Conservation (phyloP, 2,888 invertebrate genomes). For the Idaea dimidiata region DNA sequence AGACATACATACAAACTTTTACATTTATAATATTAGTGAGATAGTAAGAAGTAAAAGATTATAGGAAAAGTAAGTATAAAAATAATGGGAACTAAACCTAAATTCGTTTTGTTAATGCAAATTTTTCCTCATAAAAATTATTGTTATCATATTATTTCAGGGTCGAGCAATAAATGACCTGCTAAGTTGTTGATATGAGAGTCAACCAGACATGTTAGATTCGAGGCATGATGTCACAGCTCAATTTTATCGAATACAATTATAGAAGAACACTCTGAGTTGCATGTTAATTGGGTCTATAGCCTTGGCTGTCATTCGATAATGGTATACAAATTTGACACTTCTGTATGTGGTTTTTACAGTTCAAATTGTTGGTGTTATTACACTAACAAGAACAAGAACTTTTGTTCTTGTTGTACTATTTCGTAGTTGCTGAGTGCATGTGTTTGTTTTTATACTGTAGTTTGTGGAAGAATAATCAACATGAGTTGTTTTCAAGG, state of each 20-base stretch:
- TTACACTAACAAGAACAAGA: too few species aligned
- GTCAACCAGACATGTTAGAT: slow-evolving; percentile 44
- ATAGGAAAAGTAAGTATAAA: not conserved
- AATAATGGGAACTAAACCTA: not conserved
- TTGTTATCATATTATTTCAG: slow-evolving; percentile 30
- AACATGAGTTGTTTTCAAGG: not conserved
- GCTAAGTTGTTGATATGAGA: slow-evolving; percentile 35
- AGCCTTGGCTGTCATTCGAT: slow-evolving; percentile 40
- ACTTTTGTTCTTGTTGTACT: not conserved
- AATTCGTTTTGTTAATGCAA: slow-evolving; percentile 12
- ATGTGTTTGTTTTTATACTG: slow-evolving; percentile 13
- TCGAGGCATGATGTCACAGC: slow-evolving; percentile 66
- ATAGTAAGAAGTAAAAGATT: not conserved
- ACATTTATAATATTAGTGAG: too few species aligned
- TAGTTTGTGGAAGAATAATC: not conserved
- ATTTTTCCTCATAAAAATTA: slow-evolving; percentile 18
- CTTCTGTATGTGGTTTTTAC: slow-evolving; percentile 9
- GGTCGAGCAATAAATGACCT: slow-evolving; percentile 41
- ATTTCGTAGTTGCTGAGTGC: not conserved
- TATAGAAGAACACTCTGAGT: slow-evolving; percentile 41
- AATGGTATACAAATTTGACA: slow-evolving; percentile 13
- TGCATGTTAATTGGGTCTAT: slow-evolving; percentile 54
- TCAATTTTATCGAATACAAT: slow-evolving; percentile 50
- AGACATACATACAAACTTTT: too few species aligned
- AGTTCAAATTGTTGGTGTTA: not conserved